A percentile compares a stretch with the other conserved stretches of the same genome.
These are phyloP conservation scores for Paramisgurnus dabryanus DNA, from an alignment of 2,113 vertebrate species.

Conservation along the genomic window DNA sequence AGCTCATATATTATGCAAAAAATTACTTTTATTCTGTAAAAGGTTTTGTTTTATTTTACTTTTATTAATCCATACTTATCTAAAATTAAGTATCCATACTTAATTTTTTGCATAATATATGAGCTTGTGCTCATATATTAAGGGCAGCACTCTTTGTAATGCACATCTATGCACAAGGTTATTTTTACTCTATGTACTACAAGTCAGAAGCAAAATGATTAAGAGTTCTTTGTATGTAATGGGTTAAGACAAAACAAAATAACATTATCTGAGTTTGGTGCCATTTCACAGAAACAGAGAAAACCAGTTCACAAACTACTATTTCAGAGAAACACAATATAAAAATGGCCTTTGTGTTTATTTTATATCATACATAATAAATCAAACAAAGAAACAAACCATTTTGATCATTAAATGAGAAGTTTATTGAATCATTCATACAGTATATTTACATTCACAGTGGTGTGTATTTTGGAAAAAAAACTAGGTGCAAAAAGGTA, in stretches of 20 bases:
- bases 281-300: background rate
- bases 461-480: background rate
- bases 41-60: too few species aligned
- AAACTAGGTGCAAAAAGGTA: background rate
- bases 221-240: background rate
- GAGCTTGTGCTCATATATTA: too few species aligned
- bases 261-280: background rate
- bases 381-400: background rate
- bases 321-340: slow-evolving; percentile 1
- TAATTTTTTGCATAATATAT: too few species aligned
- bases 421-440: background rate
- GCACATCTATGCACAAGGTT: background rate
- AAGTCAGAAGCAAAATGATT: background rate
- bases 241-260: background rate
- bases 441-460: background rate
- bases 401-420: slow-evolving; percentile 5
- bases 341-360: background rate
- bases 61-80: too few species aligned
- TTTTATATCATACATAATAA: slow-evolving; percentile 9
- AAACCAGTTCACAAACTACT: background rate
- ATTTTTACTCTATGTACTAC: background rate
- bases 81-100: too few species aligned
- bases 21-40: too few species aligned
- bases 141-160: background rate
- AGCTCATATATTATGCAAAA: too few species aligned